Conservation (phyloP, 2,888 invertebrate genomes). For the Sinhomidia bicolor region DNA sequence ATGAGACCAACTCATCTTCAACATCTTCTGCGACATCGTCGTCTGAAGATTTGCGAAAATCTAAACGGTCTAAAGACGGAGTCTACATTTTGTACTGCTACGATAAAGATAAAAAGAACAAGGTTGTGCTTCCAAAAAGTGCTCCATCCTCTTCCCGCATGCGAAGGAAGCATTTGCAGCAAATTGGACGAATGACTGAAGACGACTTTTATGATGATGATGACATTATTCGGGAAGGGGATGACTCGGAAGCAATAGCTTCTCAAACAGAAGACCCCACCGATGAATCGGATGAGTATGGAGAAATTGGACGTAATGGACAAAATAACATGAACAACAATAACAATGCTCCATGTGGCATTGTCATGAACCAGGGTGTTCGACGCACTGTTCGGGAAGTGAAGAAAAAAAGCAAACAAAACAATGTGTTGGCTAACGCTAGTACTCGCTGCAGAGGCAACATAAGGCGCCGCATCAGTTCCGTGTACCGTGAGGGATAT, state of each 20-base stretch:
- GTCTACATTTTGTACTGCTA: slow-evolving; percentile 79
- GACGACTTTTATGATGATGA: slow-evolving; percentile 43
- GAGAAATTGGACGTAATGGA: slow-evolving; percentile 16
- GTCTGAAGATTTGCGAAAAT: slow-evolving; percentile 34
- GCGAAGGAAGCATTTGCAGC: slow-evolving; percentile 48
- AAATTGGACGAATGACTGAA: background rate
- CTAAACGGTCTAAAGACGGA: slow-evolving; percentile 70
- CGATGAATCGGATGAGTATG: slow-evolving; percentile 51
- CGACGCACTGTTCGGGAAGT: slow-evolving; percentile 78
- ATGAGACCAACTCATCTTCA: slow-evolving; percentile 60
- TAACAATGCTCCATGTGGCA: background rate
- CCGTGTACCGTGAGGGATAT: slow-evolving; percentile 76
- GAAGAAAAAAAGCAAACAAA: slow-evolving; percentile 75
- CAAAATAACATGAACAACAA: background rate
- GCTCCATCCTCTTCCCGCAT: slow-evolving; percentile 75
- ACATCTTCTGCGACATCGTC: slow-evolving; percentile 45
- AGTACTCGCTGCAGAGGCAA: slow-evolving; percentile 41
- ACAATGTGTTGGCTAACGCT: slow-evolving; percentile 54
- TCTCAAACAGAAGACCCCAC: slow-evolving; percentile 64
- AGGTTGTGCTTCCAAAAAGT: slow-evolving; percentile 67
- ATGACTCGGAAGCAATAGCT: slow-evolving; percentile 59
- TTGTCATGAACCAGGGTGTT: slow-evolving; percentile 46
- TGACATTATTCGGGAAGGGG: background rate
- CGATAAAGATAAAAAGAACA: slow-evolving; percentile 69
- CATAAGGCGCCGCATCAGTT: slow-evolving; percentile 74